Evolutionary conservation across 2,888 invertebrate genomes (phyloP).

Genomic region (Seladonia tumulorum): DNA sequence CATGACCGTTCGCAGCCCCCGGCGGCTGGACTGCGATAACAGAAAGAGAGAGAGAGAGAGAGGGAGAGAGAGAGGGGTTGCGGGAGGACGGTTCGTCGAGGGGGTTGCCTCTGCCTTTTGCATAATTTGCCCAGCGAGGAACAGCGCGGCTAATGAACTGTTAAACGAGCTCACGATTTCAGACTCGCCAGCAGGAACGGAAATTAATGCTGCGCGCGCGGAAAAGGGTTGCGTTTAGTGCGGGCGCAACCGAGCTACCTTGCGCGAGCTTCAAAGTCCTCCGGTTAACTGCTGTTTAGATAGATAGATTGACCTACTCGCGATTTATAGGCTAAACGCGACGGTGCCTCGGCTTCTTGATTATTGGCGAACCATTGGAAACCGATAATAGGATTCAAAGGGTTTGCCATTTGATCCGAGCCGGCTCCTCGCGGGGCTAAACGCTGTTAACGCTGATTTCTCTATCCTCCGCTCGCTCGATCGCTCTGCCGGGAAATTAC

Average conservation of each 20-base stretch:
- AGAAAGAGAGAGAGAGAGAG: slow-evolving; percentile 9
- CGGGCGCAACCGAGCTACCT: not conserved
- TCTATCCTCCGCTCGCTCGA: not conserved
- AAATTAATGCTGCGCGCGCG: slow-evolving; percentile 62
- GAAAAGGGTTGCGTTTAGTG: slow-evolving; percentile 2
- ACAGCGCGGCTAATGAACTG: slow-evolving; percentile 73
- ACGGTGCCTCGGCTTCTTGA: not conserved
- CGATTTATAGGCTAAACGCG: slow-evolving; percentile 5
- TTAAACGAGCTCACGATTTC: slow-evolving; percentile 72
- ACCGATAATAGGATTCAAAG: slow-evolving; percentile 4
- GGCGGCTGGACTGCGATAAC: slow-evolving; percentile 31
- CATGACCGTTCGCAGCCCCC: slow-evolving; percentile 54
- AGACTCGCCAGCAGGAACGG: slow-evolving; percentile 57
- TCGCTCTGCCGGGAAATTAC: not conserved
- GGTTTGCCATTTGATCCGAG: not conserved
- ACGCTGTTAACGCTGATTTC: not conserved
- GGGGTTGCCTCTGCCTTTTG: slow-evolving; percentile 54
- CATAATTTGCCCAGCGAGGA: slow-evolving; percentile 67
- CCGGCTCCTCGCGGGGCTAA: not conserved
- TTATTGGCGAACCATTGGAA: slow-evolving; percentile 7
- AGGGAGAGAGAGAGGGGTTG: not conserved
- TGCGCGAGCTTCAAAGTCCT: slow-evolving; percentile 14
- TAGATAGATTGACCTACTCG: not conserved
- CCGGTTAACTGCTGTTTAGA: slow-evolving; percentile 6
- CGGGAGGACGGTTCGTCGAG: no score